Evolutionary conservation across 1,140 invertebrate species (phyloP).

Genomic region (Paramacrobiotus metropolitanus): DNA sequence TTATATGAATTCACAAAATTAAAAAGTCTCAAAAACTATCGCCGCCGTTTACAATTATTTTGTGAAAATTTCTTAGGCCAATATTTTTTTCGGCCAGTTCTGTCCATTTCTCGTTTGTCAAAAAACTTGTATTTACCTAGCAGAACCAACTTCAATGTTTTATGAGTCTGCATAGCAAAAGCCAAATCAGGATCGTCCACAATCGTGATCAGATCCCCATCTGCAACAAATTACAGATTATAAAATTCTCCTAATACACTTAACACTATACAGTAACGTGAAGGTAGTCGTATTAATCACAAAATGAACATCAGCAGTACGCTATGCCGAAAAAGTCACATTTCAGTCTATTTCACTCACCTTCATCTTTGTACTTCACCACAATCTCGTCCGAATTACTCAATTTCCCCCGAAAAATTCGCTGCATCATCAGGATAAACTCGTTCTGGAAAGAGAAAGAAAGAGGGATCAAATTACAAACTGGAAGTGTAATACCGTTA

Average conservation of each 20-base stretch:
- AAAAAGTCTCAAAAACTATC: too few species aligned
- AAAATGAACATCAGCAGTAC: too few species aligned
- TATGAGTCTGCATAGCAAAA: conserved; percentile 44
- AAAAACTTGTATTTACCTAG: conserved; percentile 24
- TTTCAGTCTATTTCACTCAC: conserved; percentile 18
- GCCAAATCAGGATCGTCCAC: conserved; percentile 45
- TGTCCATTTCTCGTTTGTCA: too few species aligned
- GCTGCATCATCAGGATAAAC: conserved; percentile 48
- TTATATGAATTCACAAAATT: too few species aligned
- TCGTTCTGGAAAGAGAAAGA: conserved; percentile 27
- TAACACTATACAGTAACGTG: too few species aligned
- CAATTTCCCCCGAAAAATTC: conserved; percentile 41
- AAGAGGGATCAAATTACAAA: background rate
- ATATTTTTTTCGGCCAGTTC: too few species aligned
- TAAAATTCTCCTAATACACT: background rate
- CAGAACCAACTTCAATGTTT: conserved; percentile 39
- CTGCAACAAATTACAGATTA: conserved; percentile 22
- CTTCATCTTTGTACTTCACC: conserved; percentile 51
- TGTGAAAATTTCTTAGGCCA: too few species aligned
- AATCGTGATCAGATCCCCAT: conserved; percentile 47
- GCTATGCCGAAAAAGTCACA: too few species aligned
- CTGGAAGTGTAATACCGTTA: too few species aligned
- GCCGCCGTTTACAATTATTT: too few species aligned
- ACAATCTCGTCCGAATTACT: conserved; percentile 39
- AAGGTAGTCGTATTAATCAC: too few species aligned